phyloP scores from a whole-genome alignment of 2,888 invertebrate species.

The Blera fallax region DNA sequence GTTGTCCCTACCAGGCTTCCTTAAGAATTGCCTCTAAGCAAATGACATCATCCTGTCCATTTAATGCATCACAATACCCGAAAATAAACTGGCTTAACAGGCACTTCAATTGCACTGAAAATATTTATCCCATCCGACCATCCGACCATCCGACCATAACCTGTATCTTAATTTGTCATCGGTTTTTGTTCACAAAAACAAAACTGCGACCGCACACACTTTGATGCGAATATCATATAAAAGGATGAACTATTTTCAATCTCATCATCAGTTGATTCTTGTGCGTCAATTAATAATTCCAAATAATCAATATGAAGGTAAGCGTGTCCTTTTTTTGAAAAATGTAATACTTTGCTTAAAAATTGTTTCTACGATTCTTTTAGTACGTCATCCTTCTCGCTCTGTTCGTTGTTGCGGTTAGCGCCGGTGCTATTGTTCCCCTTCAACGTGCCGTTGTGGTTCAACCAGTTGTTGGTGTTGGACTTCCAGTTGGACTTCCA shows the following conservation, averaged over 20 bases:
- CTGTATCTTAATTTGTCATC: neutral
- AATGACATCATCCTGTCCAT: too few species aligned
- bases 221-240: neutral
- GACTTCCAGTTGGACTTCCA: too few species aligned
- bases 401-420: neutral
- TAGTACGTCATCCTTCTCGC: conserved; percentile 11
- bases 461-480: too few species aligned
- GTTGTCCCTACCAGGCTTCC: too few species aligned
- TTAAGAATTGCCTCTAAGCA: too few species aligned
- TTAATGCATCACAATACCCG: too few species aligned
- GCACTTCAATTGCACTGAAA: too few species aligned
- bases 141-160: neutral
- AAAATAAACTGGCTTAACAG: too few species aligned
- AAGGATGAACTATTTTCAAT: neutral
- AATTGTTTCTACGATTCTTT: neutral
- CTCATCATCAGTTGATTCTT: conserved; percentile 1
- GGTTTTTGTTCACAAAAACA: too few species aligned
- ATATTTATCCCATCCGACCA: too few species aligned
- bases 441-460: neutral
- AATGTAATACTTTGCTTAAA: neutral
- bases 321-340: neutral
- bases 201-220: neutral
- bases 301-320: neutral
- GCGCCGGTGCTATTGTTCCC: neutral
- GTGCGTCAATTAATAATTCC: neutral